Evolutionary conservation across 2,888 invertebrate species (phyloP).

Genomic region (Nectonema munidae): DNA sequence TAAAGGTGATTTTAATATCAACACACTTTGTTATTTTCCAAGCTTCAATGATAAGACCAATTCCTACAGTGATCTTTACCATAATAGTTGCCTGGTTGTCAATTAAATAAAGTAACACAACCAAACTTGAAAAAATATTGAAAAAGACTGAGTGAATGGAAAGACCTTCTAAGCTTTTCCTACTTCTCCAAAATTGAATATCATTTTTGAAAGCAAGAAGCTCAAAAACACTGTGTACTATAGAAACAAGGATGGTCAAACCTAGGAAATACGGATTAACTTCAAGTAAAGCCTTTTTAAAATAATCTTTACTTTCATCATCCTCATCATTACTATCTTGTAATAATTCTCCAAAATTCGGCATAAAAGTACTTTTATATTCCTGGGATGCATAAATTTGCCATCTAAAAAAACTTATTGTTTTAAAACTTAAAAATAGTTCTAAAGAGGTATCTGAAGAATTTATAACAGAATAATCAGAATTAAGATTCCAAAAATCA

Average conservation of each 20-base stretch:
- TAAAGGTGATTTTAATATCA: constrained; percentile 26
- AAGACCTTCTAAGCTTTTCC: constrained; percentile 73
- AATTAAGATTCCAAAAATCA: constrained; percentile 91
- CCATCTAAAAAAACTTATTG: constrained; percentile 79
- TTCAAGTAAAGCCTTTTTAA: constrained; percentile 56
- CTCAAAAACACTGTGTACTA: constrained; percentile 86
- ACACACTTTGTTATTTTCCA: constrained; percentile 86
- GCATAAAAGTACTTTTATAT: constrained; percentile 49
- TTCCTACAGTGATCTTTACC: constrained; percentile 61
- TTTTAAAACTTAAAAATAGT: constrained; percentile 31
- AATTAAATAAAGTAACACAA: constrained; percentile 71
- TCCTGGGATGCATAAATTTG: constrained; percentile 85
- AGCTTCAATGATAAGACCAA: constrained; percentile 71
- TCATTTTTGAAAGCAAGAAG: constrained; percentile 96
- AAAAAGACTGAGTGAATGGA: constrained; percentile 93
- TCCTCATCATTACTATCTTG: constrained; percentile 29
- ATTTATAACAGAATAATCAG: constrained; percentile 36
- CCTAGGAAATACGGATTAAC: constrained; percentile 74
- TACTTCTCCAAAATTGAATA: constrained; percentile 96
- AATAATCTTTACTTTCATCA: constrained; percentile 31
- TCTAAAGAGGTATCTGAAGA: constrained; percentile 21
- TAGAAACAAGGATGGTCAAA: constrained; percentile 52
- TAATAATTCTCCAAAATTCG: constrained; percentile 22
- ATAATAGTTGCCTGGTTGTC: constrained; percentile 95
- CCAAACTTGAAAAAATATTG: constrained; percentile 74